A percentile compares a stretch with the other conserved stretches of the same genome.
Conservation (phyloP, 1,140 invertebrate genomes). For the Penaeus japonicus region DNA sequence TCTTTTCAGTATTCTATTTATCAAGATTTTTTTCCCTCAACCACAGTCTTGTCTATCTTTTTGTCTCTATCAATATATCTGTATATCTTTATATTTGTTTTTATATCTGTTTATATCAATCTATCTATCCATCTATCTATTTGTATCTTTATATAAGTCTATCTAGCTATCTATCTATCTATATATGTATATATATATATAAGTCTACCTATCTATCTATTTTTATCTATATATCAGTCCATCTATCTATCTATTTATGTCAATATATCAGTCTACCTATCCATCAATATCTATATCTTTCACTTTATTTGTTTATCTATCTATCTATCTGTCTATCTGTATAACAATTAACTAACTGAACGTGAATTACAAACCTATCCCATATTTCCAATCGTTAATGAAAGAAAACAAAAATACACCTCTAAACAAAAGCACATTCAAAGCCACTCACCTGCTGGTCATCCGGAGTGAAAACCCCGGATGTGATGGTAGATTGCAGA, state of each 20-base stretch:
- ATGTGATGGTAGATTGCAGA: constrained; percentile 90
- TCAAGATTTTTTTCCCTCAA: too few relatives aligned
- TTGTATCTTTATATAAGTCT: too few relatives aligned
- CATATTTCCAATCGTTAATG: too few relatives aligned
- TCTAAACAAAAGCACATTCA: not conserved
- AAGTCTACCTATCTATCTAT: not conserved
- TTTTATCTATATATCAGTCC: too few relatives aligned
- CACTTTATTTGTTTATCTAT: too few relatives aligned
- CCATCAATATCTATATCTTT: too few relatives aligned
- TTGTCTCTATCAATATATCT: not conserved
- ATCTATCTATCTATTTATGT: too few relatives aligned
- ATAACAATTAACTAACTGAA: too few relatives aligned
- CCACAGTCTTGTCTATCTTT: too few relatives aligned
- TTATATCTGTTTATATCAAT: not conserved
- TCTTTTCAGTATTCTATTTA: not conserved
- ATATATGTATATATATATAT: not conserved
- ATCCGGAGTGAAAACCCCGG: constrained; percentile 97
- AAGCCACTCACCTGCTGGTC: constrained; percentile 80
- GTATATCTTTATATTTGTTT: not conserved
- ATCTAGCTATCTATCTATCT: not conserved
- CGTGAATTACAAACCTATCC: too few relatives aligned
- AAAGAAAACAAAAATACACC: not conserved
- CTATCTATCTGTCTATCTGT: not conserved
- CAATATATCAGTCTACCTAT: not conserved
- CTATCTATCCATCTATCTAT: too few relatives aligned